These are phyloP conservation scores for Ascidia mentula DNA, from an alignment of 23 tunicate genomes.

Conservation along the genomic window DNA sequence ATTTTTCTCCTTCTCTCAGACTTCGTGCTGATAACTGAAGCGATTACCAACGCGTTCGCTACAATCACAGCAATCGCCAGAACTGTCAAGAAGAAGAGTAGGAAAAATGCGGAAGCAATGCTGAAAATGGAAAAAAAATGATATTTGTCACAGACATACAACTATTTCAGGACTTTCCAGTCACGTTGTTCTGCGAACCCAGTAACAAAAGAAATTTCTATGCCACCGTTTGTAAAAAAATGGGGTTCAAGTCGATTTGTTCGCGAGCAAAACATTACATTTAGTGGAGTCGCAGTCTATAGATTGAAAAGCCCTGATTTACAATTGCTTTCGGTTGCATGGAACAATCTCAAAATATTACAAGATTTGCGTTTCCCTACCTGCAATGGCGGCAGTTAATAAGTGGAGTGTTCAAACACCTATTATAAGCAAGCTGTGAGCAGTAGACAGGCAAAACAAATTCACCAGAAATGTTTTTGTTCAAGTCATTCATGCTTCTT, in stretches of 20 bases:
- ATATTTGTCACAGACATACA: neutral
- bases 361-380: neutral
- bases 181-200: too few relatives aligned
- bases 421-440: neutral
- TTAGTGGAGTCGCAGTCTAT: too few relatives aligned
- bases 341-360: too few relatives aligned
- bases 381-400: neutral
- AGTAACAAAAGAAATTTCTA: too few relatives aligned
- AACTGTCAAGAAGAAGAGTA: neutral
- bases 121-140: neutral
- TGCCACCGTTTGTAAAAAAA: too few relatives aligned
- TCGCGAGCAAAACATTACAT: neutral
- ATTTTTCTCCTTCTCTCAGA: neutral
- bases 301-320: too few relatives aligned
- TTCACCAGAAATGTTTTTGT: neutral
- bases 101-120: neutral
- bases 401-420: neutral
- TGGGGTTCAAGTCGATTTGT: too few relatives aligned
- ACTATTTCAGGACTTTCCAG: too few relatives aligned
- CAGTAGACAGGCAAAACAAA: neutral
- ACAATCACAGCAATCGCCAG: neutral
- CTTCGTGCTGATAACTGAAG: neutral
- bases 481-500: too few relatives aligned
- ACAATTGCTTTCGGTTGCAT: too few relatives aligned
- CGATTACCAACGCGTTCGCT: neutral